A percentile compares a stretch with the other conserved stretches of the same genome.
phyloP scores from a whole-genome alignment of 2,797 vertebrate genomes.

The Manis crassicaudata region DNA sequence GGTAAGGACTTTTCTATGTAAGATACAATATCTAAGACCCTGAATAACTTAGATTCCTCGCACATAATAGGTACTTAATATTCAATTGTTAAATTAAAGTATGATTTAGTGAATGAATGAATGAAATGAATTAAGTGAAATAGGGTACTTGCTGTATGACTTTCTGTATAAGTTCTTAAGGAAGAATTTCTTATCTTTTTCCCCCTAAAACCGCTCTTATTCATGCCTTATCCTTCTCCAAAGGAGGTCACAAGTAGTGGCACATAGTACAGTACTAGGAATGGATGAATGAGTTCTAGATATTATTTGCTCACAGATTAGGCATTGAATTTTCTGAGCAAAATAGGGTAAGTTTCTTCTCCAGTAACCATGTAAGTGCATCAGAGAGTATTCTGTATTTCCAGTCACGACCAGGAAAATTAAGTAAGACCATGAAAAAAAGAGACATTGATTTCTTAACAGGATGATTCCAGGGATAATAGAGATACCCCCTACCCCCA shows the following conservation, averaged over 20 bases:
- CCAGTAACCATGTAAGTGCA: not conserved
- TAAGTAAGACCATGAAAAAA: accelerated
- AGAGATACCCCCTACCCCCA: not conserved
- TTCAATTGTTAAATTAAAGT: not conserved
- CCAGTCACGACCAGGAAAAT: not conserved
- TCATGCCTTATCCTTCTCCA: not conserved
- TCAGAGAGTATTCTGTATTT: not conserved
- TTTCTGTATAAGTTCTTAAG: not conserved
- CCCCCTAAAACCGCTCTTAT: not conserved
- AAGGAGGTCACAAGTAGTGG: not conserved
- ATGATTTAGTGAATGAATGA: not conserved
- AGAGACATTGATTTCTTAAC: not conserved
- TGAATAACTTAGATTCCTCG: not conserved
- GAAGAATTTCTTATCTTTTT: not conserved
- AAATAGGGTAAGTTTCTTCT: not conserved
- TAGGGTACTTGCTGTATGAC: not conserved
- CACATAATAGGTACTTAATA: not conserved
- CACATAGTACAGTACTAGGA: not conserved
- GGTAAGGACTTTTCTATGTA: not conserved
- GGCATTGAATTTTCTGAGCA: not conserved
- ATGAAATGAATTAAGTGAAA: not conserved
- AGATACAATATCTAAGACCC: not conserved
- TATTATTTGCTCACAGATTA: not conserved
- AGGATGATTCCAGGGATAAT: not conserved
- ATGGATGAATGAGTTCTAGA: not conserved